Base-by-base conservation (phyloP, 2,113 vertebrate species). In the Callaeas wilsoni region DNA sequence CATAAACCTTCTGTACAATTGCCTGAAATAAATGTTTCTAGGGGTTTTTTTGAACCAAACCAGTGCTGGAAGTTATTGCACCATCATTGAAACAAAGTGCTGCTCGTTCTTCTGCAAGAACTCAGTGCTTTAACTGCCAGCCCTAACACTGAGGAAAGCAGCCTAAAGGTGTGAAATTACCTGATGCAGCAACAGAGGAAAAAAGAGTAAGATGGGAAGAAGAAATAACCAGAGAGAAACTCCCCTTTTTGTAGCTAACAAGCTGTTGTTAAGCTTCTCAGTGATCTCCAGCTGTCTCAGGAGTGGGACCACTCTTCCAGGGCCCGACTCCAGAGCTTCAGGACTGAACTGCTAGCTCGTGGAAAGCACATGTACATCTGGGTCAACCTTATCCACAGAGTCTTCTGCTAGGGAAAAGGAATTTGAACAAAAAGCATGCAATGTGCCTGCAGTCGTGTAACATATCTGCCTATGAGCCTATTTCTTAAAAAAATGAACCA, bases 391-490 rank as follows among this genome's bases (percentile, higher is more conserved):
- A 94, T 53, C 83, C 89, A 91, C 16, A 74, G 41, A 65, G 32
- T 85, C 84, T 85, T 79, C 77, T 69, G 22, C 4, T 8, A 32
- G 60, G 70, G 49, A 68, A 71, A 84, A 85, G 26, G 59, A 73
- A 87, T 75, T 63, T 91, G 76, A 94, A 92, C 55, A 87, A 70
- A 79, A 49, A 93, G 93, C 90, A 85, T 87, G 71, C 94, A 93
- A 90, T 15, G 7, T 84, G 60, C 91, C 22, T 94, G 78, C 77
- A 92, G 56, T 95, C 78, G 64, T 52, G 44, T 94, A 89, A 64
- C 2, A 1, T 55, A 87, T 18, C 77, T 91, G 79, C 70, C 82
- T 84, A 95, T 64, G 91, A 60, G 37, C 63, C 69, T 92, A 74
- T 6, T 59, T 39, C 73, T 63, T 19, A 2, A 29, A 70, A 70